Base-by-base conservation (phyloP, 2,888 invertebrate genomes). In the Pycnomerus fuliginosus region DNA sequence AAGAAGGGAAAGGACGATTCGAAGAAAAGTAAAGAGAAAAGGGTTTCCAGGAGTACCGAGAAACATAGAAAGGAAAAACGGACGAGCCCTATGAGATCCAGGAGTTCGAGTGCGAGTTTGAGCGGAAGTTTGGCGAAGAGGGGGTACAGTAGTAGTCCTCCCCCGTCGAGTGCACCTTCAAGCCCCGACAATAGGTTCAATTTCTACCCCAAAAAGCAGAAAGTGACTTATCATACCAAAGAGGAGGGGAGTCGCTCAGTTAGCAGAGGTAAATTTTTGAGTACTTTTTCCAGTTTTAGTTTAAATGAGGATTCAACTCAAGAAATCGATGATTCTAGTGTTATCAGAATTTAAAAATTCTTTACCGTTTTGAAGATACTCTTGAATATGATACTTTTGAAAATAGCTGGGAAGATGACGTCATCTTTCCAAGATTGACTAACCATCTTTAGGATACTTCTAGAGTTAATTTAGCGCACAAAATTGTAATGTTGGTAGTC, bases 121-220 rank as follows among this genome's bases (percentile, higher is more conserved):
- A 61, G 57, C 44, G 56, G 56, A 17, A 67, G 65, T 48, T 50
- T 51, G 5, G 60, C 61, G 5, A 52, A 52, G 11, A 56, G 59
- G 17, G 65, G 66, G 35, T 57, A 60, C 52, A 58, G 63, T 23
- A 66, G 64, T 39, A 70, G 67, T 46, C 69, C 70, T 7, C 68
- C 70, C n/a, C 65, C 65, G 5, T 67, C 68, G 2, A 63, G 64
- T 60, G 61, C 62, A 3, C 66, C 70, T 22, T 67, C 69, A 2
- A 69, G 67, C 47, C 69, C 70, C 1, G 70, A 70, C 16, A 53
- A 51, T 38, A 48, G 55, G 29, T 55, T 55, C 12, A 60, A 62
- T 43, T 55, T 53, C 35, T 50, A 53, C 1, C 58, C 58, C 3
- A 60, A 58, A 11, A 60, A 60, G 36, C 44, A 50, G 30, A 53